Conservation (phyloP, 1,140 invertebrate genomes). For the Drosophila baimaii region DNA sequence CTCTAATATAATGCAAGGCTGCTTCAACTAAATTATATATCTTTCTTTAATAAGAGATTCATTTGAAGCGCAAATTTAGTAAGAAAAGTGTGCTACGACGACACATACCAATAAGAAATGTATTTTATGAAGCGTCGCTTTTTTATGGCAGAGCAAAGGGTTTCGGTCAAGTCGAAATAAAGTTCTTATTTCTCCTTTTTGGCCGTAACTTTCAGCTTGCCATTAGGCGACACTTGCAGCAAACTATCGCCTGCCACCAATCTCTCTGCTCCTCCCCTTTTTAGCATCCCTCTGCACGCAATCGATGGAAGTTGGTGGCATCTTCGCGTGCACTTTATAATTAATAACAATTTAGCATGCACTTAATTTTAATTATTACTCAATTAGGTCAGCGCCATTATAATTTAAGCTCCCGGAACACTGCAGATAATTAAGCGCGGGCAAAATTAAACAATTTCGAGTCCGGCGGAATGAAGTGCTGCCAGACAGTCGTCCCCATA, state of each 20-base stretch:
- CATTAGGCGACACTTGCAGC: conserved; percentile 49
- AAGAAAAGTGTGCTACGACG: too few species aligned
- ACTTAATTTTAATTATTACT: conserved; percentile 79
- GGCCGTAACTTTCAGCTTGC: conserved; percentile 11
- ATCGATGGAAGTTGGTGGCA: conserved; percentile 33
- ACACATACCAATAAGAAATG: too few species aligned
- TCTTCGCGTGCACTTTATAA: conserved; percentile 59
- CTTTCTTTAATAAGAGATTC: neutral
- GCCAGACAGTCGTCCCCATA: conserved; percentile 5
- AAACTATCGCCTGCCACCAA: conserved; percentile 23
- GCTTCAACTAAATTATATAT: neutral
- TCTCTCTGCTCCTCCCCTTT: neutral
- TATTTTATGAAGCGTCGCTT: neutral
- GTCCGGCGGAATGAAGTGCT: conserved; percentile 15
- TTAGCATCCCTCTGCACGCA: conserved; percentile 7
- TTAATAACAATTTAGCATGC: conserved; percentile 80
- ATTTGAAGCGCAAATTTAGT: neutral
- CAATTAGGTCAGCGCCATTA: conserved; percentile 78
- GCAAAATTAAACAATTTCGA: conserved; percentile 74
- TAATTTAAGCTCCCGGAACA: conserved; percentile 56
- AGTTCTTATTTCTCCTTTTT: conserved; percentile 18
- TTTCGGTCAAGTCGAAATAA: conserved; percentile 2
- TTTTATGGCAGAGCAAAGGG: neutral
- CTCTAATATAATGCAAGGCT: neutral
- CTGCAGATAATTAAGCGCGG: conserved; percentile 43